Percentiles rank a stretch among this genome's conserved stretches.
phyloP scores from a whole-genome alignment of 2,888 invertebrate species.

The Nomada fucata region DNA sequence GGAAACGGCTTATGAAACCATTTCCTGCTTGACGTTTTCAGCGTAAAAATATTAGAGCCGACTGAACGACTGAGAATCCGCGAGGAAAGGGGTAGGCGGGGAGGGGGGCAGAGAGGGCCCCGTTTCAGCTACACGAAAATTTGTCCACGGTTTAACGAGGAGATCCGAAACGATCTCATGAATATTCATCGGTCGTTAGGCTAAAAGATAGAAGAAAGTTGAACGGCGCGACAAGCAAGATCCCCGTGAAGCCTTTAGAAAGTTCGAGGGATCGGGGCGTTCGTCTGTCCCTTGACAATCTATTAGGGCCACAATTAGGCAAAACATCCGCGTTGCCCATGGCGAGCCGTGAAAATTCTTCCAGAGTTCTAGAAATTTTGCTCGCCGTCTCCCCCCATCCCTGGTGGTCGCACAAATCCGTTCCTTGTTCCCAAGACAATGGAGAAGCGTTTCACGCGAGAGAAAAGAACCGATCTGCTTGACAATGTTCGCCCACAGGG shows the following conservation, averaged over 20 bases:
- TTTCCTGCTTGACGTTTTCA: constrained; percentile 43
- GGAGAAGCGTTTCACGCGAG: background rate
- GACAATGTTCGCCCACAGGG: too few species aligned
- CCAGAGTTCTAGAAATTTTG: constrained; percentile 17
- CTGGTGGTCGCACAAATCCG: too few species aligned
- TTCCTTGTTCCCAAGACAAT: background rate
- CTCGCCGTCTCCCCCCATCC: background rate
- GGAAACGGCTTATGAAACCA: constrained; percentile 57
- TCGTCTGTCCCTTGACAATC: constrained; percentile 39
- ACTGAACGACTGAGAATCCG: constrained; percentile 29
- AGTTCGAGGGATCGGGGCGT: constrained; percentile 39
- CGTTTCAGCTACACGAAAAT: constrained; percentile 51
- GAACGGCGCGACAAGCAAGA: constrained; percentile 27
- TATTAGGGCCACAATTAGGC: constrained; percentile 53
- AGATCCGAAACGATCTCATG: constrained; percentile 49
- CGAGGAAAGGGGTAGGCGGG: background rate
- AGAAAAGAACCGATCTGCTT: too few species aligned
- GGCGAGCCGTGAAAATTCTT: constrained; percentile 40
- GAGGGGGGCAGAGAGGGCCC: background rate
- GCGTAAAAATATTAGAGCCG: constrained; percentile 45
- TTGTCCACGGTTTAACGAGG: constrained; percentile 59
- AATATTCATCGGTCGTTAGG: constrained; percentile 62
- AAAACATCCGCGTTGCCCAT: constrained; percentile 31
- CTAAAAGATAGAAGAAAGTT: constrained; percentile 55
- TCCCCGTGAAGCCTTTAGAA: constrained; percentile 46